Conservation (phyloP, 2,888 invertebrate genomes). For the Fragum whitleyi region DNA sequence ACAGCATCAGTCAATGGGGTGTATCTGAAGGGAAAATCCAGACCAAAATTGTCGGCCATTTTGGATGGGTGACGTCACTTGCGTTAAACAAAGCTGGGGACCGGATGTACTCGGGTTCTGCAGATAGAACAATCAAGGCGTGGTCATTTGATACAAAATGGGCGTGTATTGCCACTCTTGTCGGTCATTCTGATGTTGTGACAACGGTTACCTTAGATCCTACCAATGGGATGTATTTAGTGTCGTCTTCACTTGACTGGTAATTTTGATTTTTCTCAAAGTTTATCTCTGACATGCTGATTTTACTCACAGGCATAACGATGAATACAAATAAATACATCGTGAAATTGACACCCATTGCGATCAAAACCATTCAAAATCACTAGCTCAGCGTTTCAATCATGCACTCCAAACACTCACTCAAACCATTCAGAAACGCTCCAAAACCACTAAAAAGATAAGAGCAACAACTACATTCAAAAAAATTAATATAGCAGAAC, state of each 20-base stretch:
- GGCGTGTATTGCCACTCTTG: conserved; percentile 37
- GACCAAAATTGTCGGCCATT: conserved; percentile 23
- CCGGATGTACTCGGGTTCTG: conserved; percentile 73
- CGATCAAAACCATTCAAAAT: too few species aligned
- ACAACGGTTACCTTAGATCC: conserved; percentile 31
- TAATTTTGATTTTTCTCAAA: conserved; percentile 3
- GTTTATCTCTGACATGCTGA: too few species aligned
- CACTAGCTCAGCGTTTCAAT: too few species aligned
- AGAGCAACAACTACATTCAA: too few species aligned
- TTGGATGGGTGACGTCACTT: conserved; percentile 59
- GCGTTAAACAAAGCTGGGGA: conserved; percentile 68
- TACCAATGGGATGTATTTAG: conserved; percentile 20
- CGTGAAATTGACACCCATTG: too few species aligned
- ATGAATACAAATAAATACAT: too few species aligned
- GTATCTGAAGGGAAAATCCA: not conserved
- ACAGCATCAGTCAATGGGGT: conserved; percentile 34
- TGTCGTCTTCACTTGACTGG: conserved; percentile 51
- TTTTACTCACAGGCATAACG: too few species aligned
- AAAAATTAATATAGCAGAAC: too few species aligned
- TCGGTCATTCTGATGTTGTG: conserved; percentile 47
- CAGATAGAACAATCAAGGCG: conserved; percentile 44
- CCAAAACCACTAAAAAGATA: too few species aligned
- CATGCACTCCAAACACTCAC: too few species aligned
- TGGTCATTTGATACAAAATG: conserved; percentile 30
- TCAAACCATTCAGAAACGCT: too few species aligned